phyloP scores from a whole-genome alignment of 2,797 vertebrate genomes.

The Telmatherina bonti region DNA sequence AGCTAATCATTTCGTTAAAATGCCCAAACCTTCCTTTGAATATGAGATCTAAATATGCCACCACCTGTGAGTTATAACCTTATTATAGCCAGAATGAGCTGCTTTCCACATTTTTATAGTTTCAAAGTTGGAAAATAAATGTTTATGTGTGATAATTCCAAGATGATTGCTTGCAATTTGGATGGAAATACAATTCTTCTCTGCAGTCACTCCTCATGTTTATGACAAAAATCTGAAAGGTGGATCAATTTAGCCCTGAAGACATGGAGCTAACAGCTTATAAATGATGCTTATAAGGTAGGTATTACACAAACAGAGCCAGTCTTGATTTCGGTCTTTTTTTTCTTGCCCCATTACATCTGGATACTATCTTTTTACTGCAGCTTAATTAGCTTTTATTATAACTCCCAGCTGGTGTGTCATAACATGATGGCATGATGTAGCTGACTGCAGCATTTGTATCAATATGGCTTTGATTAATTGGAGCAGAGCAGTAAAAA shows the following conservation, averaged over 20 bases:
- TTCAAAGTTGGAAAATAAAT: background rate
- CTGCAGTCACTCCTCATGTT: background rate
- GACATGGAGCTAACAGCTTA: conserved; percentile 3
- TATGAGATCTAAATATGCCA: background rate
- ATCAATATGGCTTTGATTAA: conserved; percentile 19
- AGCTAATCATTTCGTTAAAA: background rate
- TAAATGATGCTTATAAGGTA: conserved; percentile 32
- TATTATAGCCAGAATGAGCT: background rate
- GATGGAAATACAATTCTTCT: conserved; percentile 10
- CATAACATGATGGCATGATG: conserved; percentile 2
- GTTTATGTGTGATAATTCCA: background rate
- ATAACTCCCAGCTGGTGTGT: conserved; percentile 38
- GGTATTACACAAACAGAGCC: conserved; percentile 36
- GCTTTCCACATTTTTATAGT: background rate
- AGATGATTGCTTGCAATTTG: conserved; percentile 2
- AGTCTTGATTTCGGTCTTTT: conserved; percentile 22
- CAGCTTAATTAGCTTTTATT: conserved; percentile 60
- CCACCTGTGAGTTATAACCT: background rate
- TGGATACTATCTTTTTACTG: conserved; percentile 57
- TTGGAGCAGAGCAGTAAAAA: conserved; percentile 9
- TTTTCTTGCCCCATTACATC: conserved; percentile 27
- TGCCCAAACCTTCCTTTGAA: background rate
- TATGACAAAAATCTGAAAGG: conserved; percentile 14
- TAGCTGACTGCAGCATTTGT: conserved; percentile 49
- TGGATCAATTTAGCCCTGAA: background rate